Conservation (phyloP, 2,797 vertebrate genomes). For the Heteromormyrus szaboi region DNA sequence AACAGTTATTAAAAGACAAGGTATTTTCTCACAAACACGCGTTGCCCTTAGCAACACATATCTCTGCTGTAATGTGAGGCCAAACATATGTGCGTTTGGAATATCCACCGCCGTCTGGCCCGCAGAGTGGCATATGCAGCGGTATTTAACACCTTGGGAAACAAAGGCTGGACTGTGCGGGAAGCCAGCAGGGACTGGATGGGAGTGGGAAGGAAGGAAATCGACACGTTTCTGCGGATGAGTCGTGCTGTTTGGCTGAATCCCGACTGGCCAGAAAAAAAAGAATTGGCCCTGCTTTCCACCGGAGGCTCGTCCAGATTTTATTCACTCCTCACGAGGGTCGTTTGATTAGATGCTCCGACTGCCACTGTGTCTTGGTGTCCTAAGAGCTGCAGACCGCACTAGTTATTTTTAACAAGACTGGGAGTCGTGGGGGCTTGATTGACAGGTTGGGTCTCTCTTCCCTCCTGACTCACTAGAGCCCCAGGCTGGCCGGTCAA, state of each 20-base stretch:
- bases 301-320: background rate
- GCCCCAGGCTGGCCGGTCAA: constrained; percentile 14
- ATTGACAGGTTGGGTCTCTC: constrained; percentile 6
- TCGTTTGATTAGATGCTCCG: background rate
- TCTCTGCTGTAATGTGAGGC: constrained; percentile 41
- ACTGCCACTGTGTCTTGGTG: background rate
- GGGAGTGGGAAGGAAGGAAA: background rate
- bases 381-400: background rate
- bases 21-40: constrained; percentile 44
- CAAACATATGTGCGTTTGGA: constrained; percentile 46
- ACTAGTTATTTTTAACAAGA: constrained; percentile 6
- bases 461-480: background rate
- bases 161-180: background rate
- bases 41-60: constrained; percentile 45
- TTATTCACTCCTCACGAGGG: background rate
- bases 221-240: background rate
- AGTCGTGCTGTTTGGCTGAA: background rate
- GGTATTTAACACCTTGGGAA: constrained; percentile 14
- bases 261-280: background rate
- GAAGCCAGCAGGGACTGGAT: background rate
- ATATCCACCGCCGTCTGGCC: constrained; percentile 33
- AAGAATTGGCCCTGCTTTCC: background rate
- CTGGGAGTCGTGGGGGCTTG: background rate
- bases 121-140: constrained; percentile 14
- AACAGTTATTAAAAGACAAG: constrained; percentile 37